Conservation (phyloP, 2,888 invertebrate genomes). For the Lithodes maja region DNA sequence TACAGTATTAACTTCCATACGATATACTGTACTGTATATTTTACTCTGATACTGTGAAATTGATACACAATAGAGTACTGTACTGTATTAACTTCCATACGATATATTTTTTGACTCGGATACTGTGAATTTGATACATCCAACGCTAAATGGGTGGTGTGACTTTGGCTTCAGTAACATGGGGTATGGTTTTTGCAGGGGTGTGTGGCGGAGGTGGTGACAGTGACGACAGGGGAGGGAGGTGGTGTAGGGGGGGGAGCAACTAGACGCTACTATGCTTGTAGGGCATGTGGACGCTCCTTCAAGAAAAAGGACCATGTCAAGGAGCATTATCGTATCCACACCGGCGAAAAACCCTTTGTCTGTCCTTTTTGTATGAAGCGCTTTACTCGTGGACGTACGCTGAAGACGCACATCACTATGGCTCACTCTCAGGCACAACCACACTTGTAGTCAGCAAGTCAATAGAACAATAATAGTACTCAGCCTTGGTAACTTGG, state of each 20-base stretch:
- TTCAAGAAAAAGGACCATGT: constrained; percentile 68
- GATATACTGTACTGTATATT: no score
- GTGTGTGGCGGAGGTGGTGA: constrained; percentile 42
- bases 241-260: not conserved
- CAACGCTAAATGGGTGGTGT: no score
- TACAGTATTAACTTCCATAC: no score
- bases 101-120: no score
- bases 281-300: constrained; percentile 53
- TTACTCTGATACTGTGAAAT: no score
- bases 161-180: no score
- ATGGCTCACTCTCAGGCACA: constrained; percentile 33
- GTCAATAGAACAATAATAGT: no score
- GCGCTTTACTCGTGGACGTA: constrained; percentile 55
- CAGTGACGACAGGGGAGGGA: constrained; percentile 36
- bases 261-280: constrained; percentile 33
- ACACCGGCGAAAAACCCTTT: constrained; percentile 68
- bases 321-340: constrained; percentile 58
- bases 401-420: constrained; percentile 59
- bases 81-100: no score
- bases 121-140: no score
- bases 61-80: no score
- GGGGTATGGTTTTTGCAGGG: constrained; percentile 60
- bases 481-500: no score
- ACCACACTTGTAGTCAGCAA: not conserved
- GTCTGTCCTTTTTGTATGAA: constrained; percentile 55